A percentile compares a stretch with the other conserved stretches of the same genome.
Conservation (phyloP, 1,140 invertebrate genomes). For the Palaemon carinicauda region DNA sequence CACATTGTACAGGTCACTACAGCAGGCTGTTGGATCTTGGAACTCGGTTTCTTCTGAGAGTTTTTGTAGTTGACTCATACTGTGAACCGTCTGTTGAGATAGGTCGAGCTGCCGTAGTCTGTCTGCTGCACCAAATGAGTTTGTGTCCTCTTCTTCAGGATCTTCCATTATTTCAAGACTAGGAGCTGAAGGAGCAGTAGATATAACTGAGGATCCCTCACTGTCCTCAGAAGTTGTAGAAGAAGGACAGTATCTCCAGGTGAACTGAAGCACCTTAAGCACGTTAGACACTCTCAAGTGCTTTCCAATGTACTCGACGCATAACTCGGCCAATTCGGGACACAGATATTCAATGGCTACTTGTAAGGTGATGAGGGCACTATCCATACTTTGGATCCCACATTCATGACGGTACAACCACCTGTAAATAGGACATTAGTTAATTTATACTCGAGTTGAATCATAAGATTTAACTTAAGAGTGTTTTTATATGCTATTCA, state of each 20-base stretch:
- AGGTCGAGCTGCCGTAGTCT: neutral
- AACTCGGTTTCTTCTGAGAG: slow-evolving; percentile 30
- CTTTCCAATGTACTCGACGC: slow-evolving; percentile 70
- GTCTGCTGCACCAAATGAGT: neutral
- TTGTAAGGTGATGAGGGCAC: slow-evolving; percentile 73
- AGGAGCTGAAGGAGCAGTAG: slow-evolving; percentile 60
- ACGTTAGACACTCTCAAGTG: slow-evolving; percentile 67
- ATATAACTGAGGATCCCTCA: neutral
- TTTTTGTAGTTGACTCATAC: slow-evolving; percentile 12
- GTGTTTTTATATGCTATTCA: too few species aligned
- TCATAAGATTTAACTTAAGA: too few species aligned
- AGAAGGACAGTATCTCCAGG: slow-evolving; percentile 64
- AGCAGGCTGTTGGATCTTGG: slow-evolving; percentile 62
- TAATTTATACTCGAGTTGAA: neutral
- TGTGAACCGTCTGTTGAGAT: slow-evolving; percentile 4
- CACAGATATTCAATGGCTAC: slow-evolving; percentile 76
- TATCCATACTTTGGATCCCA: slow-evolving; percentile 71
- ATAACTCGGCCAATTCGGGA: slow-evolving; percentile 70
- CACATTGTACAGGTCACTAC: slow-evolving; percentile 70
- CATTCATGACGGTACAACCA: slow-evolving; percentile 73
- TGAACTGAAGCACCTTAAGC: slow-evolving; percentile 65
- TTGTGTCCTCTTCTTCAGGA: neutral
- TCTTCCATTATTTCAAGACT: slow-evolving; percentile 37
- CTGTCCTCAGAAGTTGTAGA: neutral
- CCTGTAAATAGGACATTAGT: slow-evolving; percentile 62